phyloP scores from a whole-genome alignment of 1,140 invertebrate genomes.

The Anagrus nilaparvatae region DNA sequence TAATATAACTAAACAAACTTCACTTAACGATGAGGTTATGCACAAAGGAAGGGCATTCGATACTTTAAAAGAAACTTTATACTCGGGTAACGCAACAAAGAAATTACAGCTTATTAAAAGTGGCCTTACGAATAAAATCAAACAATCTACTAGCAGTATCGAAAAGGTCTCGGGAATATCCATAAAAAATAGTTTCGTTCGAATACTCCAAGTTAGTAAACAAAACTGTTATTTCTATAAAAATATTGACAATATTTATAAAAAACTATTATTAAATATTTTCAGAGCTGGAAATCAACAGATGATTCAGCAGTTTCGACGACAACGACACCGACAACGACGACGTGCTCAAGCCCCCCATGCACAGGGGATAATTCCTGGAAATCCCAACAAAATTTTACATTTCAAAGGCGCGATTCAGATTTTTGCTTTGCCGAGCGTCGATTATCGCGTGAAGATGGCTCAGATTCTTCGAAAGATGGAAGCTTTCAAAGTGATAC shows the following conservation, averaged over 20 bases:
- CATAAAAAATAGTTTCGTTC: slow-evolving; percentile 55
- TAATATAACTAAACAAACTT: slow-evolving; percentile 81
- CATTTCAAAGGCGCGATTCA: too few relatives aligned
- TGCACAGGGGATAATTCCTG: too few relatives aligned
- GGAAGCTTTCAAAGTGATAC: slow-evolving; percentile 87
- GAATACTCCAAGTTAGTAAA: slow-evolving; percentile 52
- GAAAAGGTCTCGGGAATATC: slow-evolving; percentile 63
- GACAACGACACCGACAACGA: slow-evolving; percentile 6
- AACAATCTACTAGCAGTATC: slow-evolving; percentile 67
- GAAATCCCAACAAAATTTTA: too few relatives aligned
- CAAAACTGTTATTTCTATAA: not conserved
- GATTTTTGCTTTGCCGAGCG: too few relatives aligned
- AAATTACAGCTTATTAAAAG: slow-evolving; percentile 76
- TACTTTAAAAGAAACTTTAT: slow-evolving; percentile 60
- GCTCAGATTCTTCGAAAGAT: slow-evolving; percentile 84
- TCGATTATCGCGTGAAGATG: slow-evolving; percentile 66
- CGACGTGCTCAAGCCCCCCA: too few relatives aligned
- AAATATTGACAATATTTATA: too few relatives aligned
- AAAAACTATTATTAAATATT: slow-evolving; percentile 6
- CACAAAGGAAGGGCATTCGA: slow-evolving; percentile 58
- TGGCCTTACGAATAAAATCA: slow-evolving; percentile 68
- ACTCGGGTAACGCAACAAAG: slow-evolving; percentile 62
- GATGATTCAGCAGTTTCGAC: slow-evolving; percentile 28
- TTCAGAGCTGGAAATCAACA: slow-evolving; percentile 59
- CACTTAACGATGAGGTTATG: slow-evolving; percentile 77